Evolutionary conservation across 2,113 vertebrate species (phyloP).

Genomic region (Raja brachyura): DNA sequence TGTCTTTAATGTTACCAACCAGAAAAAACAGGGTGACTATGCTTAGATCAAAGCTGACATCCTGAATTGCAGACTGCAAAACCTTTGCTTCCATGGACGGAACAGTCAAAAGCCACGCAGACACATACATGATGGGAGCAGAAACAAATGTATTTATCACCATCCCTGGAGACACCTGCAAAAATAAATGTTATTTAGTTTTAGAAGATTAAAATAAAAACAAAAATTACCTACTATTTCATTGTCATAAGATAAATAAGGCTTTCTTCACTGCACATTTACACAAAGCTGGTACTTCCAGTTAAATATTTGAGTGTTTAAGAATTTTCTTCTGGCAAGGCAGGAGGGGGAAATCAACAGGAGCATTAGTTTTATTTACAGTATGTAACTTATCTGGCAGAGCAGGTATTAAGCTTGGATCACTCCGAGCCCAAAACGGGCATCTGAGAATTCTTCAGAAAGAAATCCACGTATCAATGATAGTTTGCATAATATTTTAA

Average conservation of each 20-base stretch:
- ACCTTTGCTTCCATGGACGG: constrained; percentile 76
- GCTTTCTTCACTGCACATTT: neutral
- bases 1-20: constrained; percentile 60
- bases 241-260: neutral
- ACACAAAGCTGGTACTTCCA: neutral
- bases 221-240: neutral
- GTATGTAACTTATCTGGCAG: neutral
- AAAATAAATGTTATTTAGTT: constrained; percentile 34
- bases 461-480: neutral
- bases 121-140: constrained; percentile 93
- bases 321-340: neutral
- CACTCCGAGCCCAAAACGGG: neutral
- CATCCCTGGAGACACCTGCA: constrained; percentile 88
- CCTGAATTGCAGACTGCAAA: constrained; percentile 73
- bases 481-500: no score
- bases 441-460: neutral
- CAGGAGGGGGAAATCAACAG: neutral
- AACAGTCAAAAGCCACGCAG: constrained; percentile 87
- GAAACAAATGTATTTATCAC: constrained; percentile 94
- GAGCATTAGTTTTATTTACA: neutral
- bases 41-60: constrained; percentile 85
- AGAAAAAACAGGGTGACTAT: constrained; percentile 82
- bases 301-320: neutral
- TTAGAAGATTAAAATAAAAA: neutral
- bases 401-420: neutral